Conservation (phyloP, 2,797 vertebrate species). For the Holocentrus rufus region DNA sequence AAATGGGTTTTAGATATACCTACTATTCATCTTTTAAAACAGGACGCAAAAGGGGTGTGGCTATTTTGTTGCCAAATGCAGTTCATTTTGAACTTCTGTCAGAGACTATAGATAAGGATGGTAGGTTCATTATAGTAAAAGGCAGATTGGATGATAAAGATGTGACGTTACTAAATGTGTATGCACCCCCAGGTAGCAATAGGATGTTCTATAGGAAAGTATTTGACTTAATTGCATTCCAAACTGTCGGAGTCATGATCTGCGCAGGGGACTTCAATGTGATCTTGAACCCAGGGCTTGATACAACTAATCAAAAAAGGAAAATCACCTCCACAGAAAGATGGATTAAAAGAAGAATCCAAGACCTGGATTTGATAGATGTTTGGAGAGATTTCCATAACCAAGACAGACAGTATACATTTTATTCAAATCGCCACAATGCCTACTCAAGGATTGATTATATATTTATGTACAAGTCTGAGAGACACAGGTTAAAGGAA, state of each 20-base stretch:
- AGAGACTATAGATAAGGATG: neutral
- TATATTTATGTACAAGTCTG: neutral
- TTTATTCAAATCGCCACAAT: neutral
- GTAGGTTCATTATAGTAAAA: constrained; percentile 8
- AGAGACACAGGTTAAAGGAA: neutral
- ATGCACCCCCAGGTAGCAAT: neutral
- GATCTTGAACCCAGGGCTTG: neutral
- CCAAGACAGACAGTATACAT: neutral
- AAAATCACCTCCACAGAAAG: neutral
- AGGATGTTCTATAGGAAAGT: neutral
- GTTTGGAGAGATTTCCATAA: neutral
- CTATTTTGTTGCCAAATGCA: neutral
- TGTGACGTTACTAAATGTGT: neutral
- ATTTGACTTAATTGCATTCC: too few species aligned
- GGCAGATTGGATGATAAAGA: neutral
- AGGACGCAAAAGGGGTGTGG: neutral
- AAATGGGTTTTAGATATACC: neutral
- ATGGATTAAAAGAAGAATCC: neutral
- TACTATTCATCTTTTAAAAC: neutral
- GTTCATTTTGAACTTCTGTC: constrained; percentile 1
- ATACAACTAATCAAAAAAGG: neutral
- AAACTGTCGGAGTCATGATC: too few species aligned
- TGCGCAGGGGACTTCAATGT: too few species aligned
- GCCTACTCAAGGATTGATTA: neutral
- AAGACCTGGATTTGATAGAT: constrained; percentile 1